Conservation (phyloP, 2,888 invertebrate species). For the Idaea dimidiata region DNA sequence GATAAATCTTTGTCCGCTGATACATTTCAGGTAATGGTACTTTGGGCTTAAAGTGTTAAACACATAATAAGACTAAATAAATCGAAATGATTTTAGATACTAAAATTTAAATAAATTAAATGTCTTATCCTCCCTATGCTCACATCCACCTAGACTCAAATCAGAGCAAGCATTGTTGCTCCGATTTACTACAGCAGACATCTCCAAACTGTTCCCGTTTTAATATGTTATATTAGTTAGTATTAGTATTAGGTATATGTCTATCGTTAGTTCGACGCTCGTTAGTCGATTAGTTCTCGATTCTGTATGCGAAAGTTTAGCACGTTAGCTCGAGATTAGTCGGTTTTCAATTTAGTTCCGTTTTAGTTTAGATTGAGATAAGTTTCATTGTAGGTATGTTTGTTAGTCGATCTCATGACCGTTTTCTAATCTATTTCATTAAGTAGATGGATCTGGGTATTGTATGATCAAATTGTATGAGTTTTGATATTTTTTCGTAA, state of each 20-base stretch:
- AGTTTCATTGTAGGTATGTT: not conserved
- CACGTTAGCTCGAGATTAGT: constrained; percentile 12
- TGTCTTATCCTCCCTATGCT: constrained; percentile 44
- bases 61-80: no score
- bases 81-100: no score
- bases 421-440: not conserved
- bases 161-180: constrained; percentile 74
- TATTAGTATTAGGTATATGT: constrained; percentile 44
- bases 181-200: constrained; percentile 72
- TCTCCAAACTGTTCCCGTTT: constrained; percentile 78
- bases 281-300: constrained; percentile 52
- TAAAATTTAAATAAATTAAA: not conserved
- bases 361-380: constrained; percentile 10
- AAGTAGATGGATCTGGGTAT: no score
- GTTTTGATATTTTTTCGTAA: no score
- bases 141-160: constrained; percentile 61
- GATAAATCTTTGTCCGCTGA: no score
- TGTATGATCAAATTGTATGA: no score
- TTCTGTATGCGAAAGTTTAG: constrained; percentile 28
- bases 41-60: no score
- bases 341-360: constrained; percentile 10
- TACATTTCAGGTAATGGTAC: no score
- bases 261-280: not conserved
- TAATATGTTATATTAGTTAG: constrained; percentile 79
- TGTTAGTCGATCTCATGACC: not conserved